Conservation (phyloP, 2,113 vertebrate genomes). For the Noturus placidus region DNA sequence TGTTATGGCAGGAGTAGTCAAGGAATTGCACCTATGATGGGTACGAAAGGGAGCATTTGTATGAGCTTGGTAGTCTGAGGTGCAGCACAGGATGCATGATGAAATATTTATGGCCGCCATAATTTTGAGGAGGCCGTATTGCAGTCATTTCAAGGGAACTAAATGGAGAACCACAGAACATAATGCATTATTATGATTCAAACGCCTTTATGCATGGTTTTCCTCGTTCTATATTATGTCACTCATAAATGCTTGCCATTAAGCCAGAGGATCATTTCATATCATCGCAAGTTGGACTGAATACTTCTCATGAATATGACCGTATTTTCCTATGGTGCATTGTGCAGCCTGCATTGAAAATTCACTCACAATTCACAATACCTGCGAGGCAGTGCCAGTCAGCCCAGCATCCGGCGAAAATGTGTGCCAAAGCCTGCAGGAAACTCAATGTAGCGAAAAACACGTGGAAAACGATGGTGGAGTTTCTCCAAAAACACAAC, state of each 20-base stretch:
- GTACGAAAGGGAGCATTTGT: slow-evolving; percentile 38
- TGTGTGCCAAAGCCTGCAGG: slow-evolving; percentile 42
- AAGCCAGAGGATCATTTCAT: slow-evolving; percentile 45
- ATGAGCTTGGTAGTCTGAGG: slow-evolving; percentile 35
- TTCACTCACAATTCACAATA: slow-evolving; percentile 54
- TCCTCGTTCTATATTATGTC: slow-evolving; percentile 49
- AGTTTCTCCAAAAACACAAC: slow-evolving; percentile 31
- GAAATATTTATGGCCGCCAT: slow-evolving; percentile 51
- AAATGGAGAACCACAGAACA: slow-evolving; percentile 54
- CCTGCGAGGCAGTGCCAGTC: slow-evolving; percentile 36
- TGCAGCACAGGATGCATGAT: slow-evolving; percentile 46
- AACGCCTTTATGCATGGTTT: slow-evolving; percentile 40
- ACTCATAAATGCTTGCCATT: slow-evolving; percentile 45
- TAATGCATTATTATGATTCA: slow-evolving; percentile 53
- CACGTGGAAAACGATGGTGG: slow-evolving; percentile 30
- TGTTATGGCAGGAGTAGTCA: slow-evolving; percentile 7
- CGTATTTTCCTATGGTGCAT: slow-evolving; percentile 24
- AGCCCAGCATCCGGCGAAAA: slow-evolving; percentile 5
- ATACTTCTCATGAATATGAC: slow-evolving; percentile 39
- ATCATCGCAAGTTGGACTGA: slow-evolving; percentile 46
- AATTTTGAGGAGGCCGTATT: slow-evolving; percentile 50
- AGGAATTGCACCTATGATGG: slow-evolving; percentile 23
- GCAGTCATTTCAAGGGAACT: slow-evolving; percentile 53
- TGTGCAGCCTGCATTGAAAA: slow-evolving; percentile 39
- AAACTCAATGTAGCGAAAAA: slow-evolving; percentile 9